Percentiles rank a stretch among this genome's conserved stretches.
Conservation (phyloP, 2,797 vertebrate genomes). For the Clarias pachynema region DNA sequence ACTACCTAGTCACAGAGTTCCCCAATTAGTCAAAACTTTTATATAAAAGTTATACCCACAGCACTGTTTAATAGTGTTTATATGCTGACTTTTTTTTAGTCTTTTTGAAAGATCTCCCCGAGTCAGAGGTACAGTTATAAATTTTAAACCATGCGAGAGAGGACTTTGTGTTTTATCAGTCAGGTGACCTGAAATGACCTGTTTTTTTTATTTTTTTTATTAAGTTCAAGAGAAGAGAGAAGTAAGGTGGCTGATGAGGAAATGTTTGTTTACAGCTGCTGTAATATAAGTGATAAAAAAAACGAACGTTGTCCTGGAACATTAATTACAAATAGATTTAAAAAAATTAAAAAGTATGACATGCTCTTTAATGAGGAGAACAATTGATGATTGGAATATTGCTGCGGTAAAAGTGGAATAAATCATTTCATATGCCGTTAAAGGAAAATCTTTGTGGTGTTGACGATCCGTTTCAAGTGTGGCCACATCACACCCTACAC, state of each 20-base stretch:
- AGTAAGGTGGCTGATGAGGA: not conserved
- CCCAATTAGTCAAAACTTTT: not conserved
- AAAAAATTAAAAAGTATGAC: not conserved
- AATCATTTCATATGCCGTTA: not conserved
- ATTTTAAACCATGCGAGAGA: not conserved
- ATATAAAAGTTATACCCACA: not conserved
- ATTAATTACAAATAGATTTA: not conserved
- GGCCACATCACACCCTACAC: not conserved
- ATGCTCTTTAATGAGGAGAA: not conserved
- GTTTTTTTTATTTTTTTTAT: not conserved
- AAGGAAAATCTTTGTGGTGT: not conserved
- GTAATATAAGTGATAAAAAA: not conserved
- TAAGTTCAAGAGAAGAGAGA: constrained; percentile 14
- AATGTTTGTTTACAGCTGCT: not conserved
- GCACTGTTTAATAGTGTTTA: not conserved
- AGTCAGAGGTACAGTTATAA: not conserved
- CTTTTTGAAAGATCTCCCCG: not conserved
- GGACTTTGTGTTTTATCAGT: not conserved
- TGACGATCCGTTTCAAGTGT: not conserved
- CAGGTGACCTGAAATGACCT: not conserved
- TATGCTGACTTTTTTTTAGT: not conserved
- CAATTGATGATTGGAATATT: not conserved
- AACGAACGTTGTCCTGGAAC: not conserved
- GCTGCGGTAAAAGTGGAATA: not conserved
- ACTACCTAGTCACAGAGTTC: not conserved